Conservation (phyloP, 2,113 vertebrate species). For the Rutilus rutilus region DNA sequence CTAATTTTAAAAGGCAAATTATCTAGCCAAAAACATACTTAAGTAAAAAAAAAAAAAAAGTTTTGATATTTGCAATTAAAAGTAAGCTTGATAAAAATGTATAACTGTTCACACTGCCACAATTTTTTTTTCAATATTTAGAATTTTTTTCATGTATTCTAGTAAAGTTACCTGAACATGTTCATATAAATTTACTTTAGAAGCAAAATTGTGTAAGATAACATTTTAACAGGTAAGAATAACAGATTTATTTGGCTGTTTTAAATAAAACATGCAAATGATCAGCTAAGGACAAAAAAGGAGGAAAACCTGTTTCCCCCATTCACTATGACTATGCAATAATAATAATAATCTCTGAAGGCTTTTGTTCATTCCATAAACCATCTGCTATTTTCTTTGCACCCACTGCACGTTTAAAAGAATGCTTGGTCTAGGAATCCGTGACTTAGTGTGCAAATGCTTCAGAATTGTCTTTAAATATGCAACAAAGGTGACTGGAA, state of each 20-base stretch:
- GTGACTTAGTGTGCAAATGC: not conserved
- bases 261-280: not conserved
- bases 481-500: not conserved
- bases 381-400: slow-evolving; percentile 27
- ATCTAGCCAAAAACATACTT: not conserved
- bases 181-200: not conserved
- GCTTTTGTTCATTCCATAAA: slow-evolving; percentile 2
- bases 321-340: not conserved
- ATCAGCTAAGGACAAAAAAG: no score
- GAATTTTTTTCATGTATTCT: not conserved
- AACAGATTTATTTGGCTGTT: not conserved
- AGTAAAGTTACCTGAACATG: not conserved
- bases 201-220: not conserved
- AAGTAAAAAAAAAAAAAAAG: not conserved
- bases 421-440: not conserved
- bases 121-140: no score
- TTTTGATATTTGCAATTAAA: not conserved
- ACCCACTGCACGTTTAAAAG: not conserved
- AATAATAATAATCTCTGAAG: not conserved
- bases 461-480: not conserved
- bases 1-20: not conserved
- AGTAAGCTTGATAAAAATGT: not conserved
- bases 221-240: not conserved
- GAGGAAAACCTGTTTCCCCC: not conserved
- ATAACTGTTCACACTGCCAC: not conserved